These are phyloP conservation scores for Burhinus oedicnemus DNA, from an alignment of 2,113 vertebrate genomes.

Conservation along the genomic window DNA sequence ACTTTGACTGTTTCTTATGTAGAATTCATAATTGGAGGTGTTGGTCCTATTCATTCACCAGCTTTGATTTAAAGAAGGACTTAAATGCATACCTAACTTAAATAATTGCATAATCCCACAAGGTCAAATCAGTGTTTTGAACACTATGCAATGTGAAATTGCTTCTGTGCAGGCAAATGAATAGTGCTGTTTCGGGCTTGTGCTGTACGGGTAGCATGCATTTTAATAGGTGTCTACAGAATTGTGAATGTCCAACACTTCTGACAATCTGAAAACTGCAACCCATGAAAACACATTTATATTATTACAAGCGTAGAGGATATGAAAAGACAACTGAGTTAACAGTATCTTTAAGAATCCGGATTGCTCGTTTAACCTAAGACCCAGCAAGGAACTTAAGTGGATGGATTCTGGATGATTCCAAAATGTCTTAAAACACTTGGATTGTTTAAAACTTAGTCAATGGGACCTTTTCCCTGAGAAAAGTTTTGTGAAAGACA, in stretches of 20 bases:
- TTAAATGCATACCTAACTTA: background rate
- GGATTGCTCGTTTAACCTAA: background rate
- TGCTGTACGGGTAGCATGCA: rapidly evolving
- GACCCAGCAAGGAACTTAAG: background rate
- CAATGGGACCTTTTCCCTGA: background rate
- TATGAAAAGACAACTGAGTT: background rate
- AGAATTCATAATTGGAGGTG: background rate
- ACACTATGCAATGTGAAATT: background rate
- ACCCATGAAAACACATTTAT: background rate
- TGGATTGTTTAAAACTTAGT: background rate
- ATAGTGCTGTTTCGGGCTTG: background rate
- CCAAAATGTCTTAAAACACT: background rate
- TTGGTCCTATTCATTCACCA: background rate
- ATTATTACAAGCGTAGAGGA: background rate
- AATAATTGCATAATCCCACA: background rate
- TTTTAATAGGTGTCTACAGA: background rate
- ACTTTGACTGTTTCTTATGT: background rate
- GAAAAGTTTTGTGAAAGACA: background rate
- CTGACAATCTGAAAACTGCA: background rate
- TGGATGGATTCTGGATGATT: background rate
- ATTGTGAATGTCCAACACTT: background rate
- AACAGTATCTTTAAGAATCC: background rate
- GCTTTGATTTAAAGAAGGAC: background rate
- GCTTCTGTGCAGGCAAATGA: background rate
- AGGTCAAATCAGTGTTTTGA: background rate